Conservation (phyloP, 2,888 invertebrate genomes). For the Linnaemya tessellans region DNA sequence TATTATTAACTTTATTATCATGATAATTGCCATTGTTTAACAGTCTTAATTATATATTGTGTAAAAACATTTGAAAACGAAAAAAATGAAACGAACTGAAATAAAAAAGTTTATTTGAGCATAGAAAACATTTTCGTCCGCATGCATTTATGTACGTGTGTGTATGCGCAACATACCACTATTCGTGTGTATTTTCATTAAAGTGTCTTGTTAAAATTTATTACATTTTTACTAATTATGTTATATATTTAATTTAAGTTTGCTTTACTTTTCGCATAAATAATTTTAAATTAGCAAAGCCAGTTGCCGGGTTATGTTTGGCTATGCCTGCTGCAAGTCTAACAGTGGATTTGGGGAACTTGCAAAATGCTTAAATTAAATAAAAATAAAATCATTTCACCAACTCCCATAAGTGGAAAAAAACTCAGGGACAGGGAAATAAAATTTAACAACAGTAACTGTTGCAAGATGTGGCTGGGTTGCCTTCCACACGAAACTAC, state of each 20-base stretch:
- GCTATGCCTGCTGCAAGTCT: background rate
- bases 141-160: background rate
- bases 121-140: slow-evolving; percentile 23
- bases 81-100: background rate
- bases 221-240: slow-evolving; percentile 60
- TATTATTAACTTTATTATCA: slow-evolving; percentile 72
- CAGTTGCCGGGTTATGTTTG: background rate
- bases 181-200: slow-evolving; percentile 44
- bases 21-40: slow-evolving; percentile 72
- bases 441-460: background rate
- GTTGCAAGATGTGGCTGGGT: background rate
- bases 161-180: background rate
- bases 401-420: background rate
- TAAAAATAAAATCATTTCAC: background rate
- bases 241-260: slow-evolving; percentile 43
- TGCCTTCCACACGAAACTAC: background rate
- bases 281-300: background rate
- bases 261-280: background rate
- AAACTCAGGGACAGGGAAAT: background rate
- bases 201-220: slow-evolving; percentile 60
- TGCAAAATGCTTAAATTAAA: background rate
- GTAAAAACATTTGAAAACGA: slow-evolving; percentile 19
- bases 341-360: background rate
- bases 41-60: slow-evolving; percentile 64
- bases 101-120: background rate